These are phyloP conservation scores for Hyphantria cunea DNA, from an alignment of 1,140 invertebrate species.

Conservation along the genomic window DNA sequence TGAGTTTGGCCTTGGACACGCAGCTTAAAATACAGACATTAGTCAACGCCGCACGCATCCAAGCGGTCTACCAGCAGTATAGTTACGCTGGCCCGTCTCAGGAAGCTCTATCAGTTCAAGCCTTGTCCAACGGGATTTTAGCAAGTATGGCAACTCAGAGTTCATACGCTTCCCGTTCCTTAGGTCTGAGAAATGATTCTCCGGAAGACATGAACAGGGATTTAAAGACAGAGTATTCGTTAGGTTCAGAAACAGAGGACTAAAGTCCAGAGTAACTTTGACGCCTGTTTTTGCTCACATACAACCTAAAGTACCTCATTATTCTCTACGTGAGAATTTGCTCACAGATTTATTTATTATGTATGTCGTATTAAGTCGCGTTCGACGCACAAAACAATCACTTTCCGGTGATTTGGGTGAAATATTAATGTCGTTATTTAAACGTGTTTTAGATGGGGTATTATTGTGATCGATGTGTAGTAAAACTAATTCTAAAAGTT, in stretches of 20 bases:
- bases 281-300: slow-evolving; percentile 23
- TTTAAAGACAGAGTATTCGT: slow-evolving; percentile 62
- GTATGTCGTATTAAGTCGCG: slow-evolving; percentile 18
- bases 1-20: slow-evolving; percentile 73
- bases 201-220: slow-evolving; percentile 66
- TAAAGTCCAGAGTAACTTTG: slow-evolving; percentile 33
- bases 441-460: slow-evolving; percentile 27
- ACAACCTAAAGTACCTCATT: slow-evolving; percentile 39
- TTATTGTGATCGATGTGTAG: slow-evolving; percentile 24
- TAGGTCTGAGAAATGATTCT: slow-evolving; percentile 61
- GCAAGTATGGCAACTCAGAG: slow-evolving; percentile 71
- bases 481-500: slow-evolving; percentile 9
- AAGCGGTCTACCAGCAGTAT: slow-evolving; percentile 76
- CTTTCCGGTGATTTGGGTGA: slow-evolving; percentile 17
- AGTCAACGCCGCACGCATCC: slow-evolving; percentile 74
- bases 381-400: slow-evolving; percentile 19
- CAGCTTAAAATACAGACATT: slow-evolving; percentile 77
- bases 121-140: slow-evolving; percentile 71
- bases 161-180: slow-evolving; percentile 50
- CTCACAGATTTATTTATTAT: slow-evolving; percentile 27
- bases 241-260: slow-evolving; percentile 67
- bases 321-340: slow-evolving; percentile 20
- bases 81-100: slow-evolving; percentile 74
- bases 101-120: slow-evolving; percentile 70
- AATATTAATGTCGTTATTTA: slow-evolving; percentile 21